Evolutionary conservation across 2,888 invertebrate genomes (phyloP), one percentile per base, ranked within the genome.

Genomic region (Choreutis nemorana): DNA sequence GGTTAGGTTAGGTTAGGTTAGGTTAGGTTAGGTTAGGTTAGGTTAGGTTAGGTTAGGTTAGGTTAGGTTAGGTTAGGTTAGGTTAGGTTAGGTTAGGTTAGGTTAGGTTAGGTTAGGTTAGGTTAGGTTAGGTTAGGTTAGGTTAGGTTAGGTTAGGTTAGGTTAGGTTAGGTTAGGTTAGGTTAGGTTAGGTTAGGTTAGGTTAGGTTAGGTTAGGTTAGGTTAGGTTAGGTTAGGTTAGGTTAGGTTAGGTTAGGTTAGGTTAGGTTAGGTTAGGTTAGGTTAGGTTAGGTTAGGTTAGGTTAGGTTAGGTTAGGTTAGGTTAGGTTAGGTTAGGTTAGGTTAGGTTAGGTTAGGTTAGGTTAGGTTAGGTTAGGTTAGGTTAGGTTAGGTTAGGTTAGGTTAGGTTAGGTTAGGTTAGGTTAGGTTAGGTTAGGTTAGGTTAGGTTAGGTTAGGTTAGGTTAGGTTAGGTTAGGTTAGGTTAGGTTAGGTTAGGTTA

Each of bases 11-110:
- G 31, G 31, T 32, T 32, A 32, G 32, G 32, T 32, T 32, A 32
- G 32, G 32, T 32, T 32, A 29, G 32, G 31, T 30, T 30, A 30
- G 30, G 30, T 30, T 23, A 23, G 30, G 23, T 32, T 32, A 32
- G 32, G 32, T 32, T 32, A 32, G 32, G 32, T 32, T 29, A 32
- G 32, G 32, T 32, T 32, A 32, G 32, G 32, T 32, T 32, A 32
- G 32, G 32, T 32, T 32, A 32, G 32, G 32, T 32, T 32, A 32
- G 32, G 32, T 32, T 32, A 32, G 32, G 32, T 32, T 32, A 27
- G 27, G 27, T 27, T 27, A 27, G 27, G 27, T 27, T 27, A 27
- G 27, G 27, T 27, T 27, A 27, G 27, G 27, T 27, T 27, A 27
- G 27, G 27, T 27, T 27, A 27, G 27, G 27, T 27, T 27, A 27